A percentile compares a stretch with the other conserved stretches of the same genome.
phyloP scores from a whole-genome alignment of 2,888 invertebrate species.

The Tenthredo amoena region DNA sequence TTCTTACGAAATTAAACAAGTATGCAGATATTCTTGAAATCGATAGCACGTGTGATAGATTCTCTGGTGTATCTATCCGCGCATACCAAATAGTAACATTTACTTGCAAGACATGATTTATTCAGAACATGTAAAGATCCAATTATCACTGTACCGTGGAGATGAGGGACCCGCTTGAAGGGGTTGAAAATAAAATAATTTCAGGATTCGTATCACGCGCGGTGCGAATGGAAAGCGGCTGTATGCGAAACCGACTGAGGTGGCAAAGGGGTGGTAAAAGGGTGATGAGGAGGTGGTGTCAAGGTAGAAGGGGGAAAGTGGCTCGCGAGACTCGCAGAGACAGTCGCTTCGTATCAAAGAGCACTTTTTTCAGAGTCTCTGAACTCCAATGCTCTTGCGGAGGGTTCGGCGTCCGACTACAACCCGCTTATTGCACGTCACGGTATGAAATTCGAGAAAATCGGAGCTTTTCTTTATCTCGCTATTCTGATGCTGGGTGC shows the following conservation, averaged over 20 bases:
- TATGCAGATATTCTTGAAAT: neutral
- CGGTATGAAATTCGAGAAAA: constrained; percentile 64
- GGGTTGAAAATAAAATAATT: constrained; percentile 73
- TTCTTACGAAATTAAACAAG: neutral
- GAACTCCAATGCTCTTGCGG: constrained; percentile 37
- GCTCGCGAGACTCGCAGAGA: constrained; percentile 55
- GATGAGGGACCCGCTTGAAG: constrained; percentile 60
- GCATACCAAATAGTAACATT: constrained; percentile 61
- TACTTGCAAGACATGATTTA: constrained; percentile 65
- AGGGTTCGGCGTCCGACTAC: constrained; percentile 43
- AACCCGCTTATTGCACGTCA: constrained; percentile 57
- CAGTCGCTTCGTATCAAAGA: constrained; percentile 65
- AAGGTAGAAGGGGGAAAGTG: constrained; percentile 57
- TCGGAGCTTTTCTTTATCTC: constrained; percentile 57
- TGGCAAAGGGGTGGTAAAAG: constrained; percentile 56
- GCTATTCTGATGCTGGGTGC: constrained; percentile 25
- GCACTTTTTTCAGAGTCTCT: constrained; percentile 58
- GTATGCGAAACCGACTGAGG: constrained; percentile 50
- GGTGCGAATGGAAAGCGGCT: constrained; percentile 61
- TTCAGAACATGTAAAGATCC: constrained; percentile 67
- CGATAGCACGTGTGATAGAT: neutral
- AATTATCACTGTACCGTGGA: constrained; percentile 62
- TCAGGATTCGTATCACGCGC: constrained; percentile 71
- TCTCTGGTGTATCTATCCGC: constrained; percentile 23
- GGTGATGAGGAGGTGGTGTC: constrained; percentile 59